These are phyloP conservation scores for Eurypyga helias DNA, from an alignment of 2,113 vertebrate genomes.

Conservation along the genomic window DNA sequence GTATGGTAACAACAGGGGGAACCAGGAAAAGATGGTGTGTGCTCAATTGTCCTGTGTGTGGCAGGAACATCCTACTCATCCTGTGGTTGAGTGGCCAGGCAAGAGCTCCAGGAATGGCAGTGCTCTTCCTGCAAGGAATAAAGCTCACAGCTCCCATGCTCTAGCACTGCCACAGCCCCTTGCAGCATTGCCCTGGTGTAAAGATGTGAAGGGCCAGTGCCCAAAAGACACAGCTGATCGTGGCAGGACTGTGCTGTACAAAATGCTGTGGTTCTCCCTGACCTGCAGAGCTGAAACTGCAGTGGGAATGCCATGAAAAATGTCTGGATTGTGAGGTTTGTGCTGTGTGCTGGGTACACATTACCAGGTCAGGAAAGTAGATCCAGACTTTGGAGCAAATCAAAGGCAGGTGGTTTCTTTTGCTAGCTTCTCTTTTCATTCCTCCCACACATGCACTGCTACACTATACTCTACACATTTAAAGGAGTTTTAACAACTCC, in stretches of 20 bases:
- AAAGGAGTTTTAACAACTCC: not conserved
- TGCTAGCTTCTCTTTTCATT: not conserved
- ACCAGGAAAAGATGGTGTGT: not conserved
- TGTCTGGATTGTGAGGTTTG: not conserved
- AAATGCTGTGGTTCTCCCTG: not conserved
- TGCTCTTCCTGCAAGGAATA: not conserved
- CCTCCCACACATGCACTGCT: not conserved
- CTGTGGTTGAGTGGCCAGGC: not conserved
- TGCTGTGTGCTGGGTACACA: not conserved
- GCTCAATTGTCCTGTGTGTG: accelerated
- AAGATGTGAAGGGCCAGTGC: not conserved
- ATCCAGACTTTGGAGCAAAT: not conserved
- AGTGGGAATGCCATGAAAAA: not conserved
- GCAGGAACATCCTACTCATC: too few species aligned
- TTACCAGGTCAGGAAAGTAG: not conserved
- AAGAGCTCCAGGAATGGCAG: not conserved
- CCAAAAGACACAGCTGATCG: not conserved
- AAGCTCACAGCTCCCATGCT: accelerated
- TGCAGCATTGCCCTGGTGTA: not conserved
- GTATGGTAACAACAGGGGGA: not conserved
- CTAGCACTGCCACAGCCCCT: not conserved
- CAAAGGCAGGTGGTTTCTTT: not conserved
- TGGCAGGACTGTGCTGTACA: not conserved
- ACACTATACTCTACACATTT: not conserved
- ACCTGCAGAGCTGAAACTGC: not conserved